These are phyloP conservation scores for Lypha dubia DNA, from an alignment of 2,888 invertebrate genomes.

Conservation along the genomic window DNA sequence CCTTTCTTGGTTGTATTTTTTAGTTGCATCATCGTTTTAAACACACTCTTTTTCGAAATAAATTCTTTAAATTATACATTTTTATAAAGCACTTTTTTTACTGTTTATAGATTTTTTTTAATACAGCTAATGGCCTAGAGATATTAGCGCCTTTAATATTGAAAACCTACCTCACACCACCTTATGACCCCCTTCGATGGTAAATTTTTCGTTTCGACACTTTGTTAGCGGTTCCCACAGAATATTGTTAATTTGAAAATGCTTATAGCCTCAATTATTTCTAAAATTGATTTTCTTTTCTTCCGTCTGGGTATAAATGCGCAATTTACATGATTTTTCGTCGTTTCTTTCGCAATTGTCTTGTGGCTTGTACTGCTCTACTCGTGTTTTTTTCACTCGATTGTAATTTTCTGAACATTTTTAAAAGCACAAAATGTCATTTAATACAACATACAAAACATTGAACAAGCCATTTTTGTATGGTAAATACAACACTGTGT, in stretches of 20 bases:
- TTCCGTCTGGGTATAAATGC: conserved; percentile 67
- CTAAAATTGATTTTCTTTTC: conserved; percentile 66
- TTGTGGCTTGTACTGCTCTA: conserved; percentile 72
- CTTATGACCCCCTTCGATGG: conserved; percentile 39
- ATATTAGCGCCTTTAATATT: conserved; percentile 63
- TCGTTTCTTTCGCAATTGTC: conserved; percentile 72
- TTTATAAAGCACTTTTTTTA: conserved; percentile 51
- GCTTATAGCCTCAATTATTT: conserved; percentile 61
- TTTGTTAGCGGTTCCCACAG: conserved; percentile 53
- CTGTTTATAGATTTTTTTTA: conserved; percentile 44
- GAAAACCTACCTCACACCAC: conserved; percentile 59
- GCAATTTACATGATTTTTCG: conserved; percentile 72
- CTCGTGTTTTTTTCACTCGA: conserved; percentile 72
- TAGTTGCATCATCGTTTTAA: conserved; percentile 65
- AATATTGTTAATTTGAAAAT: conserved; percentile 59
- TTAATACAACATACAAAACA: conserved; percentile 60
- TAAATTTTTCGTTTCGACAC: conserved; percentile 48
- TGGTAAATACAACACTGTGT: conserved; percentile 59
- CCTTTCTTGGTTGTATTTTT: conserved; percentile 53
- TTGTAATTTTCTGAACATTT: conserved; percentile 72
- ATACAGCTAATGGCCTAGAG: conserved; percentile 41
- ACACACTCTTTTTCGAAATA: conserved; percentile 40
- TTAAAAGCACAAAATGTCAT: conserved; percentile 70
- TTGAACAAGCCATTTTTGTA: conserved; percentile 62
- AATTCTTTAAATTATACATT: conserved; percentile 54